Base-by-base conservation (phyloP, 2,888 invertebrate species). In the Temnothorax rugatulus region DNA sequence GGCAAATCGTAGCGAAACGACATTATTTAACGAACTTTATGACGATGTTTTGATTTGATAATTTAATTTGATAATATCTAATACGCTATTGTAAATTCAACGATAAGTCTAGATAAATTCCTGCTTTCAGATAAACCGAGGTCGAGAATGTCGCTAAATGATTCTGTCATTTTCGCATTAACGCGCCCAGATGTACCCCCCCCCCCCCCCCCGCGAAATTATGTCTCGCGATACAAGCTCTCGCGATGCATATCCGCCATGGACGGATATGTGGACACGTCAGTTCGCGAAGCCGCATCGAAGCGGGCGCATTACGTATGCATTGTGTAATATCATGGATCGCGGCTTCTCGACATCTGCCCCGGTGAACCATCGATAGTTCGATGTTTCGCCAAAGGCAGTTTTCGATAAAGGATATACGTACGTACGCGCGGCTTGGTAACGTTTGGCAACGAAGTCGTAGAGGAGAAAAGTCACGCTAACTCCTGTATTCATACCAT, bases 241-340 rank as follows among this genome's bases (percentile, higher is more conserved):
- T 52, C 38, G 52, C 59, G 47, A 73, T 81, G 79, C 74, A n/a
- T 18, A 73, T 81, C 18, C 38, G 29, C 13, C 25, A 21, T 13
- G 44, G 47, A 71, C 57, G 38, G 59, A 81, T 81, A 81, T 81
- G 47, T 73, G 73, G 59, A 73, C 73, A 57, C 21, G 44, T 44
- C 44, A 66, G 54, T 54, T 66, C 41, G 75, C 38, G 63, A 47
- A 63, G 63, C 54, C 52, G 4, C 71, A 71, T 38, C 41, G 52
- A 21, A 59, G 29, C 52, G 25, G 21, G 21, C 18, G 76, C 76
- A 76, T 76, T 76, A 76, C 64, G 64, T 76, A 64, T 76, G 76
- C 73, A 71, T 79, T 81, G 79, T 73, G 73, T 81, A 81, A 81
- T 81, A 81, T 81, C 73, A 59, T 71, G 71, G 71, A 59, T 59